Percentiles rank a stretch among this genome's conserved stretches.
These are phyloP conservation scores for Phortica variegata DNA, from an alignment of 1,140 invertebrate genomes.

Conservation along the genomic window DNA sequence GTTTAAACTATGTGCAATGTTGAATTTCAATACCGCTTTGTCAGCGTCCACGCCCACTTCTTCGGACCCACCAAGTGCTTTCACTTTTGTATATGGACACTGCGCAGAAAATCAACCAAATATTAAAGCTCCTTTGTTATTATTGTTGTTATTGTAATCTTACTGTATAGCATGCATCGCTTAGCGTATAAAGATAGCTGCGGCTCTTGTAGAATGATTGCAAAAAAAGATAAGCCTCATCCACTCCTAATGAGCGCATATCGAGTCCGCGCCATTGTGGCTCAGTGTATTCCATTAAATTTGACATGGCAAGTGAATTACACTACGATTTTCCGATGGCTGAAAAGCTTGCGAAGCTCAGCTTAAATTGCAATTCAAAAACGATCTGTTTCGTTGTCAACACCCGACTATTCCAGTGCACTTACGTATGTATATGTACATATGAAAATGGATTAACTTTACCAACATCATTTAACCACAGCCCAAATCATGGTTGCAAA, in stretches of 20 bases:
- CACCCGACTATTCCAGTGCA: too few species aligned
- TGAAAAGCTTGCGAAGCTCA: too few species aligned
- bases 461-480: too few species aligned
- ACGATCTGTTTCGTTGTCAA: too few species aligned
- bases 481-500: too few species aligned
- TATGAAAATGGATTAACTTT: too few species aligned
- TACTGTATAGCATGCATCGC: constrained; percentile 48
- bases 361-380: too few species aligned
- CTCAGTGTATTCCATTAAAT: constrained; percentile 47
- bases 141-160: constrained; percentile 1
- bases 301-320: too few species aligned
- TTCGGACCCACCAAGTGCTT: constrained; percentile 32
- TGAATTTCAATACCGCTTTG: constrained; percentile 42
- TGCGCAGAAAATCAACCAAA: constrained; percentile 25
- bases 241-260: constrained; percentile 41
- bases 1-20: constrained; percentile 43
- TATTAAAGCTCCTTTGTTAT: not conserved
- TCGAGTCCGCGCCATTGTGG: constrained; percentile 43
- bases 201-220: constrained; percentile 12
- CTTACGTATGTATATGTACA: too few species aligned
- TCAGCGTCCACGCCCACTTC: not conserved
- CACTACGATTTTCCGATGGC: too few species aligned
- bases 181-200: constrained; percentile 40
- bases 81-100: constrained; percentile 59
- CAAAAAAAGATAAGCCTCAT: constrained; percentile 41